Evolutionary conservation across 2,888 invertebrate species (phyloP).

Genomic region (Drosophila stalkeri): DNA sequence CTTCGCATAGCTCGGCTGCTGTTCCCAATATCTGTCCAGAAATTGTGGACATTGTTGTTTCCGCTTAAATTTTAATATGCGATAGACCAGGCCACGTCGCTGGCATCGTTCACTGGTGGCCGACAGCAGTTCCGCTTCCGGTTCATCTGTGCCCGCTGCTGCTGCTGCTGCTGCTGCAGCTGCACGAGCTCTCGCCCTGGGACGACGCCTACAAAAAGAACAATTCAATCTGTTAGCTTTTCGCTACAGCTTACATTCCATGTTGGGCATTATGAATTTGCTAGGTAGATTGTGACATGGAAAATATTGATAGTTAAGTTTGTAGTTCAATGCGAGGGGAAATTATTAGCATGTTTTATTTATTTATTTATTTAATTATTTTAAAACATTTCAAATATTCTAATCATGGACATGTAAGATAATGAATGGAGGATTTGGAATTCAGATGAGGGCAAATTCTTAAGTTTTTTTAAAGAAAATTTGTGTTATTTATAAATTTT

Average conservation of each 20-base stretch:
- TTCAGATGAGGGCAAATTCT: no score
- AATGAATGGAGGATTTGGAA: no score
- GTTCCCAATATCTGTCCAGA: constrained; percentile 83
- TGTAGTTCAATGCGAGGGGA: background rate
- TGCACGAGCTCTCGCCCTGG: constrained; percentile 32
- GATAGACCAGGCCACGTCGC: constrained; percentile 63
- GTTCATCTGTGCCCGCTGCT: constrained; percentile 53
- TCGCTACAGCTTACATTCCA: background rate
- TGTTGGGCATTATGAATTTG: background rate
- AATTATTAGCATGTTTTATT: background rate
- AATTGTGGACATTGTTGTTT: constrained; percentile 77
- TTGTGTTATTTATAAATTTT: no score
- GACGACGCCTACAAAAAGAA: constrained; percentile 63
- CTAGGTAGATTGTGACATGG: background rate
- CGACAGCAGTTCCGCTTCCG: constrained; percentile 81
- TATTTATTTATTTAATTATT: background rate
- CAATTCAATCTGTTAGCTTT: constrained; percentile 24
- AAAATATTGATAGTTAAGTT: background rate
- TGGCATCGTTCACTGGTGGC: constrained; percentile 70
- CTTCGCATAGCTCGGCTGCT: constrained; percentile 82
- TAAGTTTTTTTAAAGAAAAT: no score
- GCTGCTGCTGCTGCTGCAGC: constrained; percentile 5
- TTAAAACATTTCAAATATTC: no score
- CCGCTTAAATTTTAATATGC: constrained; percentile 65
- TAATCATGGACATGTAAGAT: no score